phyloP scores from a whole-genome alignment of 2,113 vertebrate species.

The Peromyscus californicus region DNA sequence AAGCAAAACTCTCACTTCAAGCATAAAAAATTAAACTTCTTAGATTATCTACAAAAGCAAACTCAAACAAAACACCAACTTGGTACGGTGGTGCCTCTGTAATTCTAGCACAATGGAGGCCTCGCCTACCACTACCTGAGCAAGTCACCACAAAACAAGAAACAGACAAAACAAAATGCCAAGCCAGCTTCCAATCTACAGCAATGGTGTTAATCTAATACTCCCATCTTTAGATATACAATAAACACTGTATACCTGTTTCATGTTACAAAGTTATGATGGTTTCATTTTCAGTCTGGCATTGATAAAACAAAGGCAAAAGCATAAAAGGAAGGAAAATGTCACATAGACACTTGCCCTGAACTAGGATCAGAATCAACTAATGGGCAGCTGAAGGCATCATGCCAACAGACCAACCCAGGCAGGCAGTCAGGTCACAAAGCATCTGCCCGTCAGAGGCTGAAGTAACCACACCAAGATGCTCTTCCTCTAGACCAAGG shows the following conservation, averaged over 20 bases:
- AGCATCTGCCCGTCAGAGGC: not conserved
- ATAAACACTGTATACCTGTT: not conserved
- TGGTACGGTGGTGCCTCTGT: not conserved
- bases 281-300: conserved; percentile 39
- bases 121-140: not conserved
- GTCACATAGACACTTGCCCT: not conserved
- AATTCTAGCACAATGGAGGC: not conserved
- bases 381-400: not conserved
- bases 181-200: conserved; percentile 36
- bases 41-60: conserved; percentile 29
- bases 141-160: not conserved
- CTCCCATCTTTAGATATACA: not conserved
- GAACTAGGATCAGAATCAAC: conserved; percentile 46
- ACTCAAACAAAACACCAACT: not conserved
- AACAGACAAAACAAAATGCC: not conserved
- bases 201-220: not conserved
- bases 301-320: conserved; percentile 20
- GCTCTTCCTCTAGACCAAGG: not conserved
- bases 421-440: not conserved
- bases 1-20: conserved; percentile 16
- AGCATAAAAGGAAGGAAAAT: not conserved
- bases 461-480: not conserved
- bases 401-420: conserved; percentile 19
- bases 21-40: not conserved
- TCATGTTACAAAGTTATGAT: not conserved